phyloP scores from a whole-genome alignment of 2,797 vertebrate genomes.

The Scolopax bukidnonensis region DNA sequence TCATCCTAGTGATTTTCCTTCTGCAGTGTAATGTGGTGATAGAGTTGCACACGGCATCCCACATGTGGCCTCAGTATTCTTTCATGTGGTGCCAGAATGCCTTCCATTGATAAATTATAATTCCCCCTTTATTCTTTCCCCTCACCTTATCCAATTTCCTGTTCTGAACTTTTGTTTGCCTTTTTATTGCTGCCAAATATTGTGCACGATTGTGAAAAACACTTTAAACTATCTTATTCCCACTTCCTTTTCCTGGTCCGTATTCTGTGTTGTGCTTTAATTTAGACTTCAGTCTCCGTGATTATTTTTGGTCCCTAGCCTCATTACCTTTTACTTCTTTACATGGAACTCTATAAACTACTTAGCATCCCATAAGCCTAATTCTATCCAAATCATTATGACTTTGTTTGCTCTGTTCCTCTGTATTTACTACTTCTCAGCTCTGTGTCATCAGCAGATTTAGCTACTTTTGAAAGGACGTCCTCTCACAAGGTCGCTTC shows the following conservation, averaged over 20 bases:
- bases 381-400: slow-evolving; percentile 69
- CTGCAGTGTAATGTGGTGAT: background rate
- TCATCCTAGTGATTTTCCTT: background rate
- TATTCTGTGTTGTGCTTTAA: slow-evolving; percentile 37
- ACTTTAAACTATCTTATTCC: background rate
- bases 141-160: slow-evolving; percentile 20
- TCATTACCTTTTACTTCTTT: slow-evolving; percentile 68
- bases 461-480: slow-evolving; percentile 47
- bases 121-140: background rate
- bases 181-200: slow-evolving; percentile 31
- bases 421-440: slow-evolving; percentile 65
- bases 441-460: slow-evolving; percentile 65
- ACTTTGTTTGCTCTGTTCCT: slow-evolving; percentile 73
- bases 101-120: slow-evolving; percentile 25
- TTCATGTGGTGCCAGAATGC: slow-evolving; percentile 12
- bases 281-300: slow-evolving; percentile 25
- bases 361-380: slow-evolving; percentile 71
- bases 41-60: background rate
- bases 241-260: slow-evolving; percentile 32
- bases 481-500: slow-evolving; percentile 45
- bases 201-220: background rate
- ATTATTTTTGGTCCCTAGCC: slow-evolving; percentile 58
- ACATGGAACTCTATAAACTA: slow-evolving; percentile 59
- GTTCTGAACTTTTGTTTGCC: background rate
- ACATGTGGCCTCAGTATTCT: background rate